Evolutionary conservation across 2,888 invertebrate species (phyloP), one percentile per base, ranked within the genome.

Genomic region (Amaurobius ferox): DNA sequence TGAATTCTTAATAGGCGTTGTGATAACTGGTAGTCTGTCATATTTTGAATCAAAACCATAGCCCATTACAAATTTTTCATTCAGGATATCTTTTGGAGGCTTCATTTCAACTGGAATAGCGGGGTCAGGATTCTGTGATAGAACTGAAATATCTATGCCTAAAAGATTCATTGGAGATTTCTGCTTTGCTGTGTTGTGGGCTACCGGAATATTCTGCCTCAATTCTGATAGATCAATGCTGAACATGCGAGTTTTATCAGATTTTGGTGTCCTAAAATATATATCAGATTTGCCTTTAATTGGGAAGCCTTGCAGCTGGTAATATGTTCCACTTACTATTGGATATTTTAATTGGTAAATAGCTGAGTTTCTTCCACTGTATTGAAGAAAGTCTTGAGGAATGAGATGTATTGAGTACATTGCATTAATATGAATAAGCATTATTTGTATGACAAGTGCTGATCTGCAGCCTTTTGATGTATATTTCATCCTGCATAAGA

Each of bases 81-180:
- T 48, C 2, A n/a, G 16, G 3, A 32, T 7, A 29, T 32, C 19
- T 35, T 16, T 26, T 23, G 62, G 40, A 13, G 7, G 29, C 7
- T 39, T 5, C 0, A 9, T 32, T n/a, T 32, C 71, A 35, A 72
- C 67, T 13, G 85, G 85, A 23, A 85, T 2, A 13, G 39, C 72
- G 3, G 85, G 77, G 13, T 77, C 85, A n/a, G 85, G 85, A 40
- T 72, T 71, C 13, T 39, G 48, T 28, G 85, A 67, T 16, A 85
- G 32, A 9, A 73, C 85, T 13, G 85, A 78, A 55, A 85, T 78
- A 19, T 85, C 85, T 0, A 85, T 72, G 26, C 78, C 85, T 19
- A 83, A 28, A 26, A 77, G 70, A 44, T 77, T 77, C 6, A 62
- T 16, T 6, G 71, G 76, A 0, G 73, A 11, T 67, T 68, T 74